Percentiles rank a stretch among this genome's conserved stretches.
Evolutionary conservation across 2,113 vertebrate species (phyloP).

Genomic region (Typhlomys cinereus): DNA sequence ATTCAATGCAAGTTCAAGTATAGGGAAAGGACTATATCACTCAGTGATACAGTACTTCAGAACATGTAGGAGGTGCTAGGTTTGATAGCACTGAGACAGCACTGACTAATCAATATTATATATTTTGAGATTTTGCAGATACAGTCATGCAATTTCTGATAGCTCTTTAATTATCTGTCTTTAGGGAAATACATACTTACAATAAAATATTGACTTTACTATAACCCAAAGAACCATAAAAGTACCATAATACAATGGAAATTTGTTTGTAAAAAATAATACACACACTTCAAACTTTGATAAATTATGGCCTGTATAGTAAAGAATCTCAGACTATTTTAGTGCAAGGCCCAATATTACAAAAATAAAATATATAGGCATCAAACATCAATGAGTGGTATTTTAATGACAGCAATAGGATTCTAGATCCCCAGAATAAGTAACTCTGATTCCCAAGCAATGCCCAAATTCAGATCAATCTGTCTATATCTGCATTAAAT

Average conservation of each 20-base stretch:
- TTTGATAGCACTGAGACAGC: background rate
- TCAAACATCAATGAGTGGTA: background rate
- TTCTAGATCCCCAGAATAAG: constrained; percentile 1
- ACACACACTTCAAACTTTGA: background rate
- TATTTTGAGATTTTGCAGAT: background rate
- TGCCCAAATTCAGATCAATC: background rate
- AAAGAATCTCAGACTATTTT: background rate
- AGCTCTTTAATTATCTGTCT: background rate
- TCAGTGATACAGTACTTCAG: background rate
- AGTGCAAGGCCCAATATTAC: constrained; percentile 1
- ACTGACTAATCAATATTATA: background rate
- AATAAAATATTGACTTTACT: background rate
- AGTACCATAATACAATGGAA: background rate
- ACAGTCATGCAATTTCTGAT: background rate
- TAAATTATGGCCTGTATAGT: background rate
- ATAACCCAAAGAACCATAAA: background rate
- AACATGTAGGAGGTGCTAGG: background rate
- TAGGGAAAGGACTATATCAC: fast-evolving
- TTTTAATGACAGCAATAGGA: background rate
- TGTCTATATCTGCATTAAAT: background rate
- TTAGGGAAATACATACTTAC: background rate
- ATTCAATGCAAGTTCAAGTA: background rate
- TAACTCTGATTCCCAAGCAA: constrained; percentile 16
- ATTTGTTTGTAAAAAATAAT: constrained; percentile 15
- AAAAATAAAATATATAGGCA: background rate